Evolutionary conservation across 2,797 vertebrate genomes (phyloP), one percentile per base, ranked within the genome.

Genomic region (Hypotaenidia philippensis): DNA sequence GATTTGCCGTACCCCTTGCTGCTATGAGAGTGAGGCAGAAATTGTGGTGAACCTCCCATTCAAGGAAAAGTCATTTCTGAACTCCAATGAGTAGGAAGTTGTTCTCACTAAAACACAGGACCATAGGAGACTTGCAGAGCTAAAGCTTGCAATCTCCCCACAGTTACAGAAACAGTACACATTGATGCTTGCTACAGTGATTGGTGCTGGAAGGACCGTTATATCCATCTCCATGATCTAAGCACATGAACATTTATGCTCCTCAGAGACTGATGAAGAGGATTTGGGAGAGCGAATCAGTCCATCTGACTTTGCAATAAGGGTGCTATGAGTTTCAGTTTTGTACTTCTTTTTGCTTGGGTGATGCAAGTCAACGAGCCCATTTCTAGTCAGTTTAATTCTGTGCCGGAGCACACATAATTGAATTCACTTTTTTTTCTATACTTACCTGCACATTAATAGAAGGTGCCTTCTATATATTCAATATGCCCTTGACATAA

Each of bases 401-500:
- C 50, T 80, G 26, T 79, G 27, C 45, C 0, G 2, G 60, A 94
- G 64, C 49, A 76, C 27, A 49, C 7, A 10, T 65, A 93, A 93
- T 64, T 88, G 34, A 90, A 95, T 76, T 83, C 34, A 19, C 10
- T 68, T 34, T 50, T 83, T 83, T 78, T 81, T 49, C 89, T 91
- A 64, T 53, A 80, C 57, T 52, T 86, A 69, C 70, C 82, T n/a
- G 36, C 50, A 70, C 64, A 66, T 84, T 91, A 83, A 91, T 81
- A 82, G 44, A 76, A 87, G 25, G 44, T 70, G 19, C 53, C 69
- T 34, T 78, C 70, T 87, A 68, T 93, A 88, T 90, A 88, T 88
- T 80, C 52, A 70, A 9, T 81, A 85, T 87, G 70, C 66, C 80
- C 66, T 90, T 91, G 83, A 89, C 66, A 71, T 68, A 90, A 94